Conservation (phyloP, 2,797 vertebrate genomes). For the Macrochelys suwanniensis region DNA sequence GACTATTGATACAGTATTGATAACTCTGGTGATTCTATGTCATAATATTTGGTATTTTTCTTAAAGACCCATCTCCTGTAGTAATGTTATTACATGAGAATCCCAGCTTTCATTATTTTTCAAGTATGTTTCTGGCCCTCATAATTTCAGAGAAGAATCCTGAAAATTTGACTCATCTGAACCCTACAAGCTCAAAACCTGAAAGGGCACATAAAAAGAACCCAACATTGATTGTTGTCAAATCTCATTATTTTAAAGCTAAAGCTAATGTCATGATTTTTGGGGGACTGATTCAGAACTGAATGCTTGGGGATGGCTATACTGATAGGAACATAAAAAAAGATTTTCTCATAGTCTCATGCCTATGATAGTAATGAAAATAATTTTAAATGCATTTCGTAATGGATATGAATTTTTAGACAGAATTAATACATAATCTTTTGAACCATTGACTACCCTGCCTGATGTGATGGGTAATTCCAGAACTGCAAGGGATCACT, state of each 20-base stretch:
- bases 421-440: neutral
- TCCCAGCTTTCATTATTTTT: neutral
- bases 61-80: conserved; percentile 6
- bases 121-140: neutral
- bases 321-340: neutral
- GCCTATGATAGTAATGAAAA: neutral
- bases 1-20: neutral
- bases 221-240: neutral
- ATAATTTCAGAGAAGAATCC: neutral
- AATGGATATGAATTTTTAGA: neutral
- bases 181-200: neutral
- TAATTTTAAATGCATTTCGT: neutral
- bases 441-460: neutral
- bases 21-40: rapidly evolving
- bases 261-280: neutral
- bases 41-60: neutral
- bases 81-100: neutral
- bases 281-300: neutral
- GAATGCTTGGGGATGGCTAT: neutral
- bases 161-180: neutral
- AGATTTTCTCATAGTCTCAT: neutral
- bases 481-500: neutral
- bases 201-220: neutral
- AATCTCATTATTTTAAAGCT: neutral
- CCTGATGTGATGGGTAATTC: neutral